Percentiles rank a stretch among this genome's conserved stretches.
phyloP scores from a whole-genome alignment of 2,797 vertebrate genomes.

The Orestias chungarensis region DNA sequence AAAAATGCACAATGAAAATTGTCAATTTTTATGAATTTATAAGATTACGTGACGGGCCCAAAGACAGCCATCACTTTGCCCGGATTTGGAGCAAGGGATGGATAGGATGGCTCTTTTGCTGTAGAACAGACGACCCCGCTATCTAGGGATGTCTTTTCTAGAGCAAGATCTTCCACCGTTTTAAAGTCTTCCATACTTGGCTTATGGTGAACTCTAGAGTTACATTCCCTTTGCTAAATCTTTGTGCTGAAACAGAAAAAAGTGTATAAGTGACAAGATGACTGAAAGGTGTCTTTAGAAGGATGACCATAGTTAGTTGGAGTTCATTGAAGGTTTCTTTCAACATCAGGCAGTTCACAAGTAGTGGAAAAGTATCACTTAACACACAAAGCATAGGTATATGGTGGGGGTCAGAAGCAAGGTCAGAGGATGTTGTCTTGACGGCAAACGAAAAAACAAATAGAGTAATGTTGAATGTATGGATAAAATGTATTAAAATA shows the following conservation, averaged over 20 bases:
- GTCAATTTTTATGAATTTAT: no score
- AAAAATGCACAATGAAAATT: no score
- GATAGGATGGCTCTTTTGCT: no score
- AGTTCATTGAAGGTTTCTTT: neutral
- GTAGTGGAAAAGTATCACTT: neutral
- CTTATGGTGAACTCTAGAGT: no score
- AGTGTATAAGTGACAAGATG: neutral
- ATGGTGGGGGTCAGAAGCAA: neutral
- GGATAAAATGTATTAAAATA: neutral
- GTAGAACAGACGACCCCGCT: no score
- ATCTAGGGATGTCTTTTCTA: no score
- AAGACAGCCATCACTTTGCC: no score
- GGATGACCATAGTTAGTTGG: neutral
- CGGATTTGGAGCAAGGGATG: no score
- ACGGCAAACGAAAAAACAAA: neutral
- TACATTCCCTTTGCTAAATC: no score
- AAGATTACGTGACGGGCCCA: no score
- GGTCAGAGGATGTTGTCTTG: neutral
- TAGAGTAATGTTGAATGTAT: neutral
- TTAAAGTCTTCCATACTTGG: no score
- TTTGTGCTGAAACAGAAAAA: neutral
- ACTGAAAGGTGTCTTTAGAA: neutral
- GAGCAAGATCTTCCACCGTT: no score
- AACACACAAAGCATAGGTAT: slow-evolving; percentile 1
- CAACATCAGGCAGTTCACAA: neutral